phyloP scores from a whole-genome alignment of 2,888 invertebrate genomes.

The Notodonta ziczac region DNA sequence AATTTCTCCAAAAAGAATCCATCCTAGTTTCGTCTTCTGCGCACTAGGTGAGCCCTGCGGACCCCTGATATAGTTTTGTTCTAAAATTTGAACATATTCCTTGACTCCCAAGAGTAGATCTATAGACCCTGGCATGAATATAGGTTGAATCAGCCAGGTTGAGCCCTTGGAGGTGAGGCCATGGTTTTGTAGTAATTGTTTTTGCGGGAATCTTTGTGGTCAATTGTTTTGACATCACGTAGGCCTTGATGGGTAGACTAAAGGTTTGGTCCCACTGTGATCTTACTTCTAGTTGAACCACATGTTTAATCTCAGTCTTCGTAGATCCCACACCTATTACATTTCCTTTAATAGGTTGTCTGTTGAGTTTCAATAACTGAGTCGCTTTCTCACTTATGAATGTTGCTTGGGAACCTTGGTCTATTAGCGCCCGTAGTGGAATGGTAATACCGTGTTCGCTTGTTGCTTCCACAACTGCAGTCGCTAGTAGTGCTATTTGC shows the following conservation, averaged over 20 bases:
- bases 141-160: slow-evolving; percentile 24
- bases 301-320: slow-evolving; percentile 21
- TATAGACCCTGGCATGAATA: slow-evolving; percentile 22
- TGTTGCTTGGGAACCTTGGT: slow-evolving; percentile 24
- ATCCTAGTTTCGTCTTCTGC: slow-evolving; percentile 31
- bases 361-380: slow-evolving; percentile 20
- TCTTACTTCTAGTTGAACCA: slow-evolving; percentile 18
- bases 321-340: slow-evolving; percentile 30
- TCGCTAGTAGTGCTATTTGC: slow-evolving; percentile 30
- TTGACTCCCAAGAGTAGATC: slow-evolving; percentile 33
- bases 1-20: slow-evolving; percentile 30
- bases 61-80: slow-evolving; percentile 26
- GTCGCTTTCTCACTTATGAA: slow-evolving; percentile 29
- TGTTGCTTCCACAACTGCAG: slow-evolving; percentile 27
- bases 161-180: slow-evolving; percentile 14
- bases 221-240: slow-evolving; percentile 20
- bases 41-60: slow-evolving; percentile 31
- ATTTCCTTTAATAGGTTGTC: slow-evolving; percentile 7
- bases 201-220: slow-evolving; percentile 2
- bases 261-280: slow-evolving; percentile 18
- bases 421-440: slow-evolving; percentile 20
- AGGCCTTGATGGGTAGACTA: slow-evolving; percentile 18
- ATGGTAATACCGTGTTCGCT: slow-evolving; percentile 20
- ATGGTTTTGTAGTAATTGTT: neutral
- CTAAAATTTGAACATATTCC: slow-evolving; percentile 26